Evolutionary conservation across 2,113 vertebrate species (phyloP).

Genomic region (Zosterops borbonicus): DNA sequence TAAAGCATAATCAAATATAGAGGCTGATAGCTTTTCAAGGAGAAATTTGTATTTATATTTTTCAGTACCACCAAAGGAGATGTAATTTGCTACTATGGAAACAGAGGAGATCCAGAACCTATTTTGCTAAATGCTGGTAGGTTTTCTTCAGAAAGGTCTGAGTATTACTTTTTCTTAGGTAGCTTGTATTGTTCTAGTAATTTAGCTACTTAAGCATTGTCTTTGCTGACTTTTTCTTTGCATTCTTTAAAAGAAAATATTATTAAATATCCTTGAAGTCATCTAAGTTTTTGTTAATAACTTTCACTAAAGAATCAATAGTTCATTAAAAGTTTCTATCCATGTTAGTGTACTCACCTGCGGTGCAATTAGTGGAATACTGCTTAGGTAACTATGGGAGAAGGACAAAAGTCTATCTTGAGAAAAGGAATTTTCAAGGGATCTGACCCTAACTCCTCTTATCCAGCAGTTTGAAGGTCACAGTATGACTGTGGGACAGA

Average conservation of each 20-base stretch:
- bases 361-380: background rate
- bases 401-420: background rate
- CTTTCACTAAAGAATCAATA: background rate
- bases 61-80: constrained; percentile 88
- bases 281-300: background rate
- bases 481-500: background rate
- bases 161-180: background rate
- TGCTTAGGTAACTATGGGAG: background rate
- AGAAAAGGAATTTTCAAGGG: background rate
- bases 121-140: constrained; percentile 86
- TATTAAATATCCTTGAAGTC: background rate
- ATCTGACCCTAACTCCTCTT: background rate
- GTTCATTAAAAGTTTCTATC: background rate
- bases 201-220: background rate
- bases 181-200: background rate
- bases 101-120: constrained; percentile 87
- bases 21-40: constrained; percentile 47
- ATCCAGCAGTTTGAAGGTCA: background rate
- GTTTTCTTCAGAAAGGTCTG: constrained; percentile 50
- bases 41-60: constrained; percentile 55
- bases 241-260: background rate
- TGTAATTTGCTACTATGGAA: constrained; percentile 96
- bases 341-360: background rate
- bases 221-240: background rate
- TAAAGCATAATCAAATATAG: constrained; percentile 35